These are phyloP conservation scores for Rissa tridactyla DNA, from an alignment of 2,113 vertebrate species.

Conservation along the genomic window DNA sequence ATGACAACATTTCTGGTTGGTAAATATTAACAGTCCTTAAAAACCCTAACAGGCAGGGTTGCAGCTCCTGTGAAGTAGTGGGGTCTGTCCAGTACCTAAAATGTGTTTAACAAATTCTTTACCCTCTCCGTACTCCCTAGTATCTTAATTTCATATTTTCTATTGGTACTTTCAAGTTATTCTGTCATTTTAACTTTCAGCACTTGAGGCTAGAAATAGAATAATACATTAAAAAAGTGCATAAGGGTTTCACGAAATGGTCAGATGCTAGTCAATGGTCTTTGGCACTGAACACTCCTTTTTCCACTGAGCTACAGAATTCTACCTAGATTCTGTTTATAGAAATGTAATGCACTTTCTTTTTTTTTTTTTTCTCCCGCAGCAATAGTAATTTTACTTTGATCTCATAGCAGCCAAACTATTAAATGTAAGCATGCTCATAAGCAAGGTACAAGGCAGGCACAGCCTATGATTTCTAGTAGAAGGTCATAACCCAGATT, in stretches of 20 bases:
- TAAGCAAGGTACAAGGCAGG: slow-evolving; percentile 73
- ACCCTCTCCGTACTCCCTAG: background rate
- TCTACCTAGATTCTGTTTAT: slow-evolving; percentile 68
- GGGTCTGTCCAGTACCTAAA: background rate
- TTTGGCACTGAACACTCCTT: slow-evolving; percentile 29
- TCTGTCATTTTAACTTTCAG: slow-evolving; percentile 60
- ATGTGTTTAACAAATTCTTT: slow-evolving; percentile 45
- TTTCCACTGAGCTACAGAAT: slow-evolving; percentile 34
- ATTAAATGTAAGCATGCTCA: slow-evolving; percentile 72
- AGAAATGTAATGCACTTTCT: slow-evolving; percentile 52
- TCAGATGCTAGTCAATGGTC: slow-evolving; percentile 10
- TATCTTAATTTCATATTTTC: slow-evolving; percentile 55
- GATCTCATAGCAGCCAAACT: slow-evolving; percentile 68
- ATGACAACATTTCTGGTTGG: background rate
- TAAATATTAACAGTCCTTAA: background rate
- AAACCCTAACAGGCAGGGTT: background rate
- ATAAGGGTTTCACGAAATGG: slow-evolving; percentile 49
- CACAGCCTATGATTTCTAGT: slow-evolving; percentile 72
- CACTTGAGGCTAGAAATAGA: slow-evolving; percentile 48
- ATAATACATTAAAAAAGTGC: slow-evolving; percentile 42
- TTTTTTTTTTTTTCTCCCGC: slow-evolving; percentile 40
- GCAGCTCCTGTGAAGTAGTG: background rate
- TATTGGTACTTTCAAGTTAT: slow-evolving; percentile 42
- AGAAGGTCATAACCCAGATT: slow-evolving; percentile 80
- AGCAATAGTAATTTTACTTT: slow-evolving; percentile 76